Percentiles rank a stretch among this genome's conserved stretches.
Conservation (phyloP, 2,797 vertebrate species). For the Poecilia gillii region DNA sequence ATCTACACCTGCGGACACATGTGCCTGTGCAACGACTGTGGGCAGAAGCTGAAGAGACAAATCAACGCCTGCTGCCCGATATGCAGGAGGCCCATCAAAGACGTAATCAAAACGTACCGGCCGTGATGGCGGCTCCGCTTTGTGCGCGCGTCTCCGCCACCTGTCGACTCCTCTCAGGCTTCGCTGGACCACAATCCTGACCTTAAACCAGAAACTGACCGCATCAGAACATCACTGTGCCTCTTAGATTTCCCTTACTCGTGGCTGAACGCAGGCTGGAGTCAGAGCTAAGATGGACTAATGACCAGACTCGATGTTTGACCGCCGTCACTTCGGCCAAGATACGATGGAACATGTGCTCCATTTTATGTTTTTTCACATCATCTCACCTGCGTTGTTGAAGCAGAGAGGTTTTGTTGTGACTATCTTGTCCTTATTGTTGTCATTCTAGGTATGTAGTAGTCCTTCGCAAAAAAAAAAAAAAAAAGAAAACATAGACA, state of each 20-base stretch:
- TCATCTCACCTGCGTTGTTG: constrained; percentile 37
- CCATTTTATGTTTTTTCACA: neutral
- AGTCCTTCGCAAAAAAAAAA: neutral
- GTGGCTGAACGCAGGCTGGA: constrained; percentile 36
- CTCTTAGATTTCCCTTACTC: constrained; percentile 52
- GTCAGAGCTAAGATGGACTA: constrained; percentile 24
- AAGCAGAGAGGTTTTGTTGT: constrained; percentile 54
- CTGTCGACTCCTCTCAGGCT: constrained; percentile 64
- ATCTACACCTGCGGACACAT: constrained; percentile 99
- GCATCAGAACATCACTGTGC: constrained; percentile 61
- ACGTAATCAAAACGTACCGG: constrained; percentile 98
- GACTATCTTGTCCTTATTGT: constrained; percentile 40
- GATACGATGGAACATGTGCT: constrained; percentile 21
- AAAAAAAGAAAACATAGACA: neutral
- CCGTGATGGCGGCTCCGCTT: constrained; percentile 84
- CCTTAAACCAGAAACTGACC: constrained; percentile 47
- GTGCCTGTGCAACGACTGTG: constrained; percentile 97
- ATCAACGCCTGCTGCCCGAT: constrained; percentile 96
- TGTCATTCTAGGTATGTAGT: constrained; percentile 23
- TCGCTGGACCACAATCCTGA: constrained; percentile 31
- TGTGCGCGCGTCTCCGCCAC: constrained; percentile 27
- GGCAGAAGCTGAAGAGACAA: constrained; percentile 94
- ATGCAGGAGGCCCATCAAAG: constrained; percentile 96
- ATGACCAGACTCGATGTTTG: constrained; percentile 29
- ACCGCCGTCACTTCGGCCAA: constrained; percentile 37